Percentiles rank a stretch among this genome's conserved stretches.
These are phyloP conservation scores for Leucoraja erinaceus DNA, from an alignment of 2,113 vertebrate genomes.

Conservation along the genomic window DNA sequence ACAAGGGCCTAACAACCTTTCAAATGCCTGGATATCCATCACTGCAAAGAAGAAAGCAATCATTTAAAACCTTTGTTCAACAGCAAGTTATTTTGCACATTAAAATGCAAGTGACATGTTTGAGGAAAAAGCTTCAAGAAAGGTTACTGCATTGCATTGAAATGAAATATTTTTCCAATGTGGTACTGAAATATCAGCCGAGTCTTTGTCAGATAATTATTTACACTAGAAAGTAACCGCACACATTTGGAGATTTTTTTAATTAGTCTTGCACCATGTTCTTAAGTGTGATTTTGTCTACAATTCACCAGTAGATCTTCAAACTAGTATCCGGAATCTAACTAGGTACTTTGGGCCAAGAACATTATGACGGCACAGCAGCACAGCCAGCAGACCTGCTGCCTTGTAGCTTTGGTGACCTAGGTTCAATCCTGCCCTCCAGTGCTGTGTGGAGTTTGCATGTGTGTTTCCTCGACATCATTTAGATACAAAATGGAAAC, in stretches of 20 bases:
- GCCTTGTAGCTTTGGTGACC: too few relatives aligned
- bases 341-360: too few relatives aligned
- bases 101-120: not conserved
- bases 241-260: not conserved
- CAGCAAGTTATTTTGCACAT: not conserved
- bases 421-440: too few relatives aligned
- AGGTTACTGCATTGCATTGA: not conserved
- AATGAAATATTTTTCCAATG: not conserved
- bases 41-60: constrained; percentile 55
- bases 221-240: not conserved
- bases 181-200: not conserved
- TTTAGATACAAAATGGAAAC: too few relatives aligned
- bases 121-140: constrained; percentile 25
- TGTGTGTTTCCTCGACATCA: too few relatives aligned
- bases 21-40: constrained; percentile 96
- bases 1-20: constrained; percentile 93
- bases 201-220: not conserved
- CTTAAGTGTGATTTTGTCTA: not conserved
- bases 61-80: not conserved
- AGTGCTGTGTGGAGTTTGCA: too few relatives aligned
- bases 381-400: too few relatives aligned
- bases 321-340: too few relatives aligned
- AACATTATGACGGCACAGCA: too few relatives aligned
- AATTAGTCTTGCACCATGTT: not conserved
- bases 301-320: not conserved